phyloP scores from a whole-genome alignment of 2,888 invertebrate genomes.

The Drosophila nigricruria region DNA sequence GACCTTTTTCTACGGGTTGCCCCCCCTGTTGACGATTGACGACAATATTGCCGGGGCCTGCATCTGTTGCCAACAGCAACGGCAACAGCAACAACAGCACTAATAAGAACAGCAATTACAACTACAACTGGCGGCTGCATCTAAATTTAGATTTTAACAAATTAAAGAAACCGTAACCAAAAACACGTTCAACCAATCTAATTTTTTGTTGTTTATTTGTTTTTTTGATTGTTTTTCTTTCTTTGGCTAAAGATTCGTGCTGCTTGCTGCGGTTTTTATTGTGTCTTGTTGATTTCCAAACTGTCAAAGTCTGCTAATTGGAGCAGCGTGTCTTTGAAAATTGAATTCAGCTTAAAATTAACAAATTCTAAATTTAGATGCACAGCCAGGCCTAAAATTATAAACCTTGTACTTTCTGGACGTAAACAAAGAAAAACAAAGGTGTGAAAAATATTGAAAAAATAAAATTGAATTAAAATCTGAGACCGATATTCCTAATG shows the following conservation, averaged over 20 bases:
- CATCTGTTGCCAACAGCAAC: conserved; percentile 32
- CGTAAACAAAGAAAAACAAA: neutral
- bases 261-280: conserved; percentile 26
- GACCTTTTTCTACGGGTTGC: conserved; percentile 38
- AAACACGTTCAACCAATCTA: conserved; percentile 56
- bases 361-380: conserved; percentile 26
- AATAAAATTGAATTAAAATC: neutral
- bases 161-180: conserved; percentile 36
- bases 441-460: neutral
- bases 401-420: neutral
- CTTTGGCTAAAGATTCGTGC: conserved; percentile 67
- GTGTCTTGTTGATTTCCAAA: conserved; percentile 58
- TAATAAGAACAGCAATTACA: conserved; percentile 33
- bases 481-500: no score
- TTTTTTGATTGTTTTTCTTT: conserved; percentile 12
- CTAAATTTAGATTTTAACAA: conserved; percentile 68
- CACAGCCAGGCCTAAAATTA: neutral
- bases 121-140: conserved; percentile 43
- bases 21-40: conserved; percentile 48
- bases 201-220: conserved; percentile 7
- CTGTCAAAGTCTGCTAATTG: conserved; percentile 71
- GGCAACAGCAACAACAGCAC: conserved; percentile 19
- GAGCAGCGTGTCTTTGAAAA: conserved; percentile 44
- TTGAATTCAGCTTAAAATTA: conserved; percentile 22
- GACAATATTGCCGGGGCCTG: conserved; percentile 47